phyloP scores from a whole-genome alignment of 2,888 invertebrate genomes.

The Galeopsomyia nigrocyanea region DNA sequence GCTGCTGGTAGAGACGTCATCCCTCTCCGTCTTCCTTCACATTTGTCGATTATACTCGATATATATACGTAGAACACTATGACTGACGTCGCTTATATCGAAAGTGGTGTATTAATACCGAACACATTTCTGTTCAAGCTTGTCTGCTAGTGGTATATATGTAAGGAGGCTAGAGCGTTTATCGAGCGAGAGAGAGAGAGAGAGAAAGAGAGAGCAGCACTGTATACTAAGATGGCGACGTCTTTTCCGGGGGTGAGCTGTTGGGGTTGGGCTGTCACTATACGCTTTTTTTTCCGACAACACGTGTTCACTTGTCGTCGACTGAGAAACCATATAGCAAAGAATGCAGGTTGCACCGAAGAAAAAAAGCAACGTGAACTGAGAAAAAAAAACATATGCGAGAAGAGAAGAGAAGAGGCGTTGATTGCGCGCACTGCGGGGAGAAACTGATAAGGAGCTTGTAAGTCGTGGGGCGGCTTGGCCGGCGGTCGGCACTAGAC shows the following conservation, averaged over 20 bases:
- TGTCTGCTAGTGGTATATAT: too few relatives aligned
- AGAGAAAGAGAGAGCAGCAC: neutral
- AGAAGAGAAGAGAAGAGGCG: neutral
- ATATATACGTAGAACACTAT: too few relatives aligned
- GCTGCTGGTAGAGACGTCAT: too few relatives aligned
- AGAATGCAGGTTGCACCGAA: neutral
- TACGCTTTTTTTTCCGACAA: too few relatives aligned
- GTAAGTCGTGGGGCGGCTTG: slow-evolving; percentile 52
- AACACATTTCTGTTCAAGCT: neutral
- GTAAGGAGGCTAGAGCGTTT: too few relatives aligned
- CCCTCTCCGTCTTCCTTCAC: too few relatives aligned
- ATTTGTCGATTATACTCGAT: too few relatives aligned
- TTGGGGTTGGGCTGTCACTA: too few relatives aligned
- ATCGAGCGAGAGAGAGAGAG: slow-evolving; percentile 1
- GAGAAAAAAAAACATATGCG: neutral
- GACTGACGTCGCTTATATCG: too few relatives aligned
- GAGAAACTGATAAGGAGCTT: slow-evolving; percentile 38
- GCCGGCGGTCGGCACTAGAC: slow-evolving; percentile 63
- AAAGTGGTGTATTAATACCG: too few relatives aligned
- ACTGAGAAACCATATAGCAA: neutral
- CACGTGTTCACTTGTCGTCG: too few relatives aligned
- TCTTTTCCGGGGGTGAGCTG: neutral
- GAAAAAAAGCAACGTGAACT: neutral
- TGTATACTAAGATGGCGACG: slow-evolving; percentile 21
- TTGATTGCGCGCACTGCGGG: slow-evolving; percentile 25